These are phyloP conservation scores for Scaptomyza caliginosa DNA, from an alignment of 2,888 invertebrate species.

Conservation along the genomic window DNA sequence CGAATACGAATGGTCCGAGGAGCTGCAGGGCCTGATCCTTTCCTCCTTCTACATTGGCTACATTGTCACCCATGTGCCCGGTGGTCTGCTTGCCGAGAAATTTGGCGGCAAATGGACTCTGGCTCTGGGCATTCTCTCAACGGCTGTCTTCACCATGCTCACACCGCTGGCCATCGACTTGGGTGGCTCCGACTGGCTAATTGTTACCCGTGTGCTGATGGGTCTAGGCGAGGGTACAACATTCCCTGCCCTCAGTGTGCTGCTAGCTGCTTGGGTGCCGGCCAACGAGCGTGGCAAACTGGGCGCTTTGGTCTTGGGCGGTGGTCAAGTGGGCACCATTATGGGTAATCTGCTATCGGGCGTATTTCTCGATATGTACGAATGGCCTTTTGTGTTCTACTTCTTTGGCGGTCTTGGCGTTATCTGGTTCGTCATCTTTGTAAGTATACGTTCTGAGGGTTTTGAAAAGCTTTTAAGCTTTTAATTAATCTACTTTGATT, in stretches of 20 bases:
- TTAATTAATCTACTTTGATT: no score
- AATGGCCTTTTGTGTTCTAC: constrained; percentile 92
- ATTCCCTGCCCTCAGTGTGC: constrained; percentile 92
- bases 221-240: constrained; percentile 94
- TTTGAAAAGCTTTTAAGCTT: neutral
- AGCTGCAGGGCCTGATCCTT: constrained; percentile 90
- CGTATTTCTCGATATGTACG: constrained; percentile 87
- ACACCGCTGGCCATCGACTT: constrained; percentile 89
- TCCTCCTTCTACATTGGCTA: constrained; percentile 95
- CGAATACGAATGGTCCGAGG: constrained; percentile 87
- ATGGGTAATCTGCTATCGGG: constrained; percentile 89
- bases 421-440: constrained; percentile 89
- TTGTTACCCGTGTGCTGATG: constrained; percentile 90
- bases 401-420: constrained; percentile 91
- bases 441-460: constrained; percentile 81
- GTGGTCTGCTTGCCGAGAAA: constrained; percentile 91
- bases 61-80: constrained; percentile 92
- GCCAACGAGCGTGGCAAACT: constrained; percentile 90
- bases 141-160: constrained; percentile 91
- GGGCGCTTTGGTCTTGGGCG: constrained; percentile 92
- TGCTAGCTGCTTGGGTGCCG: constrained; percentile 93
- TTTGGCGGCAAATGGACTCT: constrained; percentile 94
- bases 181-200: constrained; percentile 89
- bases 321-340: constrained; percentile 88
- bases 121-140: constrained; percentile 91